phyloP scores from a whole-genome alignment of 2,888 invertebrate species.

The Meandrusa payeni region DNA sequence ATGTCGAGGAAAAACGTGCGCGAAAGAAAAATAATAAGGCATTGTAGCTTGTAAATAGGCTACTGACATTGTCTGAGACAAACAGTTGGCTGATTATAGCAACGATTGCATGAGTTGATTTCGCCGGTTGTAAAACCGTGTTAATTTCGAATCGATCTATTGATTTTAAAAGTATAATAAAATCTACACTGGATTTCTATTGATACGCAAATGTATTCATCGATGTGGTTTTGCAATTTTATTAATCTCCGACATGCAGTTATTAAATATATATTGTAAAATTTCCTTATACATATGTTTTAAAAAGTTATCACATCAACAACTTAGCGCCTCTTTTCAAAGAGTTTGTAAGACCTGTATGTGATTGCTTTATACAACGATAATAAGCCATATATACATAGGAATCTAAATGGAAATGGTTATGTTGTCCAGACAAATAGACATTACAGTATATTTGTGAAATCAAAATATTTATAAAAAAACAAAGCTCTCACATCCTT shows the following conservation, averaged over 20 bases:
- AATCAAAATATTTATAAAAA: too few relatives aligned
- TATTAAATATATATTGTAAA: too few relatives aligned
- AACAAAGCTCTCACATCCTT: too few relatives aligned
- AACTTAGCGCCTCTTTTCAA: too few relatives aligned
- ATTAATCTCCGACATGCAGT: neutral
- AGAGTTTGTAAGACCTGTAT: too few relatives aligned
- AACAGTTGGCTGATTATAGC: conserved; percentile 20
- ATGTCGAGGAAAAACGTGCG: conserved; percentile 78
- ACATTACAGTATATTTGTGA: too few relatives aligned
- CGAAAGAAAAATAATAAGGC: conserved; percentile 65
- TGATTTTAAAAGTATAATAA: conserved; percentile 5
- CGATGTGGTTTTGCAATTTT: neutral
- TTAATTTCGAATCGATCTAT: conserved; percentile 4
- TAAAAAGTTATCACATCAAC: too few relatives aligned
- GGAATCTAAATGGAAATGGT: too few relatives aligned
- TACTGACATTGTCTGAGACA: conserved; percentile 50
- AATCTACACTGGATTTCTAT: neutral
- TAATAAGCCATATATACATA: too few relatives aligned
- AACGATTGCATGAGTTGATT: conserved; percentile 13
- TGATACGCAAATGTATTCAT: neutral
- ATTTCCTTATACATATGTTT: too few relatives aligned
- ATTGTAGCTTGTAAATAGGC: conserved; percentile 48
- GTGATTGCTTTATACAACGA: too few relatives aligned
- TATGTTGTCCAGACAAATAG: too few relatives aligned
- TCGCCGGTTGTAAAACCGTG: conserved; percentile 2